Conservation (phyloP, 2,888 invertebrate genomes). For the Coelopa pilipes region DNA sequence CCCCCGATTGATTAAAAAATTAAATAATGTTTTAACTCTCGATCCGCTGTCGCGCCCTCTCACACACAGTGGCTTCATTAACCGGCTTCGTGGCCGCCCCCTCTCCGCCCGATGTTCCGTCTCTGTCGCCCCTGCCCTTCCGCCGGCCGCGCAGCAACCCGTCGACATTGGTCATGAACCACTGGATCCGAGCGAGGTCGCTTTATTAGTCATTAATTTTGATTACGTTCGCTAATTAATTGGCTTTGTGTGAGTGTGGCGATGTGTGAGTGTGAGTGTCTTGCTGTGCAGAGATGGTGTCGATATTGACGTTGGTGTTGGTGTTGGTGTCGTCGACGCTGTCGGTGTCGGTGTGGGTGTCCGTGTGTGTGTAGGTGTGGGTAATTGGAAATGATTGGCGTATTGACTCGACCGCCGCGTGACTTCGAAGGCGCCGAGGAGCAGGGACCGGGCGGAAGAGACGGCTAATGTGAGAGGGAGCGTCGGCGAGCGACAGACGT, state of each 20-base stretch:
- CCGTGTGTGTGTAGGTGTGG: constrained; percentile 18
- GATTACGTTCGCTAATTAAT: constrained; percentile 50
- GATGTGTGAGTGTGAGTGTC: not conserved
- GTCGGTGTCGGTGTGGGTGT: not conserved
- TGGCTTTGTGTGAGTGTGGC: constrained; percentile 38
- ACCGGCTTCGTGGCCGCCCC: not conserved
- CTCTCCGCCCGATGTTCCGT: not conserved
- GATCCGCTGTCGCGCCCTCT: no score
- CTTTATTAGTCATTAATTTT: constrained; percentile 48
- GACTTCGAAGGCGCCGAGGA: no score
- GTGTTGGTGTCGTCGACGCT: constrained; percentile 10
- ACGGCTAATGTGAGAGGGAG: not conserved
- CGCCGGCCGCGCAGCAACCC: no score
- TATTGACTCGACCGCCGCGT: not conserved
- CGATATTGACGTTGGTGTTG: constrained; percentile 22
- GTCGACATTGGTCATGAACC: not conserved
- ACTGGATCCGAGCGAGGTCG: constrained; percentile 2
- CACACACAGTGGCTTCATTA: no score
- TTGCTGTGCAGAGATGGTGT: not conserved
- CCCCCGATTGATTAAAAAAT: no score
- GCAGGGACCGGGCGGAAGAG: not conserved
- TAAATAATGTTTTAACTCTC: no score
- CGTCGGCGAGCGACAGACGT: not conserved
- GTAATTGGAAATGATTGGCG: constrained; percentile 48
- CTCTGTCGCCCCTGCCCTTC: no score